phyloP scores from a whole-genome alignment of 2,797 vertebrate genomes.

The Podargus strigoides region DNA sequence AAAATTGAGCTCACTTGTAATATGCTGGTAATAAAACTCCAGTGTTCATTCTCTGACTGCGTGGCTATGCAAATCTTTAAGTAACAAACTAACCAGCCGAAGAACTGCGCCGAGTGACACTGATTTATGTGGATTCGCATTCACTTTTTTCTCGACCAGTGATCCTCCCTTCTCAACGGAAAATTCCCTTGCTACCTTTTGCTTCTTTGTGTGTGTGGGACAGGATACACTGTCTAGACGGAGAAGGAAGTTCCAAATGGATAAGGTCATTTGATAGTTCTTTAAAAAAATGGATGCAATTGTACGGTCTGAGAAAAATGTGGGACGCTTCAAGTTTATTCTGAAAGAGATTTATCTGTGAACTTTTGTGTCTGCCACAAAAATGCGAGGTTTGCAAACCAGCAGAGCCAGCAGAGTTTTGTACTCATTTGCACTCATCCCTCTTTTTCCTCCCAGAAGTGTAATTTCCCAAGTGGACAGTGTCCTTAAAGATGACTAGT shows the following conservation, averaged over 20 bases:
- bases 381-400: neutral
- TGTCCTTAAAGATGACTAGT: neutral
- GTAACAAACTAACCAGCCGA: neutral
- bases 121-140: neutral
- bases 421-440: neutral
- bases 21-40: neutral
- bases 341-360: neutral
- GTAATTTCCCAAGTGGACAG: neutral
- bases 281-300: neutral
- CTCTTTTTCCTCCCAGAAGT: neutral
- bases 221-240: neutral
- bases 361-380: neutral
- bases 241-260: neutral
- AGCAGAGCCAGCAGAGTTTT: neutral
- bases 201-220: neutral
- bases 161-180: neutral
- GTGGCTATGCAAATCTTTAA: neutral
- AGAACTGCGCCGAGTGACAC: neutral
- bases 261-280: neutral
- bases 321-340: neutral
- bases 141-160: neutral
- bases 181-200: neutral
- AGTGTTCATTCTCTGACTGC: fast-evolving
- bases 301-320: neutral
- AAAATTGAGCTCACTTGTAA: neutral